Conservation (phyloP, 2,113 vertebrate genomes). For the Cyanistes caeruleus region DNA sequence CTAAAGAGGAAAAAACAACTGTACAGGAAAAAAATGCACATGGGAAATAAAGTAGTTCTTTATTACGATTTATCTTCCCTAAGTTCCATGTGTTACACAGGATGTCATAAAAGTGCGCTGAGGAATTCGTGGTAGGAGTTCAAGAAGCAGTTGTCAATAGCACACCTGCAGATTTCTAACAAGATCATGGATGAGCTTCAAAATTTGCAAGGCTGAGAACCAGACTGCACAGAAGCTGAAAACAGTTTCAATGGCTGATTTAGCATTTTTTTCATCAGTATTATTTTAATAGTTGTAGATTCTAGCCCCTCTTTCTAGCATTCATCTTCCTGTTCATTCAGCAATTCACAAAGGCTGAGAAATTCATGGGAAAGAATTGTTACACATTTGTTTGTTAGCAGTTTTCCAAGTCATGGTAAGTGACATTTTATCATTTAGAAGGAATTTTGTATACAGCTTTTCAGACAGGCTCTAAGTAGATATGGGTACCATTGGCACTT, state of each 20-base stretch:
- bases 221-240: background rate
- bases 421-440: conserved; percentile 14
- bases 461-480: background rate
- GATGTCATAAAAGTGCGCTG: background rate
- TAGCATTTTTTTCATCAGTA: background rate
- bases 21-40: background rate
- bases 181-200: background rate
- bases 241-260: background rate
- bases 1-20: background rate
- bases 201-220: background rate
- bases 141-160: background rate
- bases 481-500: background rate
- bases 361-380: background rate
- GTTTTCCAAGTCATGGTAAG: background rate
- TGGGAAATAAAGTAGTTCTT: background rate
- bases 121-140: background rate
- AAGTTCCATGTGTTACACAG: background rate
- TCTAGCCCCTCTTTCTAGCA: background rate
- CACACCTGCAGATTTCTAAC: background rate
- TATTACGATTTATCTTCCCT: background rate
- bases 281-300: background rate
- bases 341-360: background rate
- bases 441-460: background rate
- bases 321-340: background rate
- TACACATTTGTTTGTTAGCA: background rate